These are phyloP conservation scores for Motacilla tschutschensis DNA, from an alignment of 2,113 vertebrate genomes.

Conservation along the genomic window DNA sequence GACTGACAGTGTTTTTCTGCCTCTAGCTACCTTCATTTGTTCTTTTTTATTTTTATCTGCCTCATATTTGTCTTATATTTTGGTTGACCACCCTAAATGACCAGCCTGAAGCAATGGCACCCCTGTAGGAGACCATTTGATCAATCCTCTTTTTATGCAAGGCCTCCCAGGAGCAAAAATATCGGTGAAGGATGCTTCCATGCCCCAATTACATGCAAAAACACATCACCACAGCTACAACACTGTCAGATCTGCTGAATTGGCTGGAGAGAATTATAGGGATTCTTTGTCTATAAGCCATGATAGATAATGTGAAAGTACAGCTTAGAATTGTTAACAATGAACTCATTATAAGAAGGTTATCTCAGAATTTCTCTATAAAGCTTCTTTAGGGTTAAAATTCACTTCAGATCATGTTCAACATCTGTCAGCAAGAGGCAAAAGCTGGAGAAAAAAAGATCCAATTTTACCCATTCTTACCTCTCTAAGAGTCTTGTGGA, in stretches of 20 bases:
- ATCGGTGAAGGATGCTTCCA: not conserved
- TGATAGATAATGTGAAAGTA: conserved; percentile 4
- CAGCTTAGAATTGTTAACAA: conserved; percentile 46
- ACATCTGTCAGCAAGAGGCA: not conserved
- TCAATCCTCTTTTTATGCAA: not conserved
- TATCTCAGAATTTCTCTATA: conserved; percentile 39
- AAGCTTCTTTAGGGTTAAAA: conserved; percentile 33
- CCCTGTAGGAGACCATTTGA: not conserved
- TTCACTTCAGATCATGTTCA: conserved; percentile 5
- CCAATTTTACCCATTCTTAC: not conserved
- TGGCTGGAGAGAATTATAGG: not conserved
- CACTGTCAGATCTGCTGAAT: not conserved
- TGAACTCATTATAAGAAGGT: conserved; percentile 37
- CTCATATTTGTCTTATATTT: conserved; percentile 33
- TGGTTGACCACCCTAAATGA: conserved; percentile 31
- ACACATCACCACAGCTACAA: not conserved
- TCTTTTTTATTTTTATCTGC: conserved; percentile 62
- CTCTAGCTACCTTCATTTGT: conserved; percentile 37
- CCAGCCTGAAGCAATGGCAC: conserved; percentile 20
- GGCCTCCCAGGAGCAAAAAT: not conserved
- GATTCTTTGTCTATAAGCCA: not conserved
- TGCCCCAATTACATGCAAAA: not conserved
- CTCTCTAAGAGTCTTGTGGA: not conserved
- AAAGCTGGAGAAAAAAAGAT: not conserved
- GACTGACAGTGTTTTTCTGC: conserved; percentile 48